Evolutionary conservation across 2,113 vertebrate species (phyloP), one percentile per base, ranked within the genome.

Genomic region (Phrynosoma blainvillii): DNA sequence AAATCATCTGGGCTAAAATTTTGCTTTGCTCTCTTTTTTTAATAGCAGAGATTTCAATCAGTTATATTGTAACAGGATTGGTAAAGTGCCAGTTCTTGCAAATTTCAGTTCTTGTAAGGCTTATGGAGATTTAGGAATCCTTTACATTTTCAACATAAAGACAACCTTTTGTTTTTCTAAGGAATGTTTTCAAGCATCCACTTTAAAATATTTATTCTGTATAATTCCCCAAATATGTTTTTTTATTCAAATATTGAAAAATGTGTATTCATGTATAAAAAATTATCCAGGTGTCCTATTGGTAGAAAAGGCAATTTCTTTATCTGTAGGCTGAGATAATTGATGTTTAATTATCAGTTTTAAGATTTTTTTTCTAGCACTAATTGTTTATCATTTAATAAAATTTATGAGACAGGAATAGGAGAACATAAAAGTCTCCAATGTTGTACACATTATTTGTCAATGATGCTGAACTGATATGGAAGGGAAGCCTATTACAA

Each of bases 1-100:
- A 80, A 30, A 62, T 90, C 79, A 32, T 14, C 65, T 81, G 76
- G 36, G 7, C 71, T 89, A 80, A 4, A 76, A 36, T 85, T 68
- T 30, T 66, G 5, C 84, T 87, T 84, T 74, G 2, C 77, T 83
- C 30, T 59, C 71, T 25, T 71, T 73, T 20, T 32, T 80, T 81
- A 52, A 47, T 62, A 47, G 42, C 0, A 0, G 2, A 3, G 82
- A 6, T 56, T 84, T 68, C 76, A 70, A 8, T 65, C 3, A 42
- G 75, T 52, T 40, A 65, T 36, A 78, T 86, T 68, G 74, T 88
- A 84, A 13, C 14, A 66, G 40, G 23, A 7, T 66, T 83, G 86
- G 65, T 83, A 36, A 59, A 11, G 14, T 81, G 52, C 66, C 85
- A 81, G 30, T 32, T 3, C 16, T 40, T 81, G 36, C 10, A n/a